Evolutionary conservation across 92 coral and sea anemone genomes (phyloP).

Genomic region (Heliopora coerulea): DNA sequence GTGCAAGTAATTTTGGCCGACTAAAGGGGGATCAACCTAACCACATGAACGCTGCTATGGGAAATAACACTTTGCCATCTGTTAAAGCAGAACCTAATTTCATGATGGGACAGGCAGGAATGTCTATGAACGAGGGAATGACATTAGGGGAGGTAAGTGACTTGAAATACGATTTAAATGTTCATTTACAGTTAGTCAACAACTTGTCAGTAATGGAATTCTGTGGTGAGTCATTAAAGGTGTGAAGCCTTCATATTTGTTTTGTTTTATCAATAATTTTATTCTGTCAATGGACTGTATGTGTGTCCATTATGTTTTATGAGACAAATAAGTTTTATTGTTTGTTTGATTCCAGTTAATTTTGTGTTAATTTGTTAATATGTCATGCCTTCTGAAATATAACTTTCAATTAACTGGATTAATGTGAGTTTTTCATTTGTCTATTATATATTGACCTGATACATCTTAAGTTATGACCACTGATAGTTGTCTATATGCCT

Average conservation of each 20-base stretch:
- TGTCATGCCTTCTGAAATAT: not conserved
- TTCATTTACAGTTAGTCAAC: not conserved
- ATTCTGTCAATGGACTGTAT: not conserved
- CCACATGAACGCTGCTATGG: constrained; percentile 39
- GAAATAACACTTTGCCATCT: constrained; percentile 27
- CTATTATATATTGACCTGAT: too few relatives aligned
- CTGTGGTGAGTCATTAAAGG: not conserved
- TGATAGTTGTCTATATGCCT: too few relatives aligned
- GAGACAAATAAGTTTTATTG: not conserved
- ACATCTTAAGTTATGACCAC: too few relatives aligned
- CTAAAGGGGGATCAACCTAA: constrained; percentile 54
- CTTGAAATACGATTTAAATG: not conserved
- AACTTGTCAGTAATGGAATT: not conserved
- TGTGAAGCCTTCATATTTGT: too few relatives aligned
- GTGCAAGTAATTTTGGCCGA: constrained; percentile 29
- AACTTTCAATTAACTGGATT: too few relatives aligned
- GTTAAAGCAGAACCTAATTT: constrained; percentile 35
- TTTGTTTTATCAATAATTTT: not conserved
- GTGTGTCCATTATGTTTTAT: not conserved
- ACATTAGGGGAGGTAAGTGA: constrained; percentile 36
- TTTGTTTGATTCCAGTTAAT: constrained; percentile 9
- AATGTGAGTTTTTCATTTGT: too few relatives aligned
- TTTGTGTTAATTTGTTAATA: not conserved
- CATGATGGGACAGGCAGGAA: constrained; percentile 41
- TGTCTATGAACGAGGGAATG: constrained; percentile 36